Evolutionary conservation across 2,797 vertebrate genomes (phyloP), one percentile per base, ranked within the genome.

Genomic region (Phyllotis vaccarum): DNA sequence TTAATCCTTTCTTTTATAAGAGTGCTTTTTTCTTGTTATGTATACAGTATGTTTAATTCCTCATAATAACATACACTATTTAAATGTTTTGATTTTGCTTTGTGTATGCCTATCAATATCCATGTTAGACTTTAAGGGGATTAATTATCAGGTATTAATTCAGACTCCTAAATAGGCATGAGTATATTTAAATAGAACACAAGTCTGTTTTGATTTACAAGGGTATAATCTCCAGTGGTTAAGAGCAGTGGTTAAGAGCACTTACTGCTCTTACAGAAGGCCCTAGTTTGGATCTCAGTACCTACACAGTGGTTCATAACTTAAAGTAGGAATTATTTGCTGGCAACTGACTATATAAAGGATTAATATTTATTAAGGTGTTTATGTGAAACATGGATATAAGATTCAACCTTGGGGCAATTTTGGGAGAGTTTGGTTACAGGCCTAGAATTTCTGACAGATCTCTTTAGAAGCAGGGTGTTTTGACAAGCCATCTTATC

Each of bases 71-170:
- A 29, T 68, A 31, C 54, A 31, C 12, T 72, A 76, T 94, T 86
- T 93, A 72, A 91, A 43, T 0, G 17, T 85, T 66, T 88, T 92
- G 13, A 40, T 92, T 96, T 83, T 94, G 37, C 52, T 54, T 5
- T 90, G 22, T 70, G n/a, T 2, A 2, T 83, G 10, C 43, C 24
- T 90, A 19, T 34, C 6, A n/a, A 13, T 85, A 64, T 31, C 43
- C 3, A 6, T 68, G 34, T 80, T 90, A 66, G 60, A 49, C 2
- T 76, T 34, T 31, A 1, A 34, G 6, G 70, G 9, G 37, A 12
- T 37, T 40, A 22, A 40, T 14, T 19, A 54, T 62, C 21, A 89
- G 17, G 8, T 43, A 19, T 66, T 75, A 89, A 27, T 60, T 3
- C 16, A 62, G 10, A 24, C 17, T 87, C 72, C 87, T 91, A 43